A percentile compares a stretch with the other conserved stretches of the same genome.
Conservation (phyloP, 2,888 invertebrate species). For the Dolomedes plantarius region DNA sequence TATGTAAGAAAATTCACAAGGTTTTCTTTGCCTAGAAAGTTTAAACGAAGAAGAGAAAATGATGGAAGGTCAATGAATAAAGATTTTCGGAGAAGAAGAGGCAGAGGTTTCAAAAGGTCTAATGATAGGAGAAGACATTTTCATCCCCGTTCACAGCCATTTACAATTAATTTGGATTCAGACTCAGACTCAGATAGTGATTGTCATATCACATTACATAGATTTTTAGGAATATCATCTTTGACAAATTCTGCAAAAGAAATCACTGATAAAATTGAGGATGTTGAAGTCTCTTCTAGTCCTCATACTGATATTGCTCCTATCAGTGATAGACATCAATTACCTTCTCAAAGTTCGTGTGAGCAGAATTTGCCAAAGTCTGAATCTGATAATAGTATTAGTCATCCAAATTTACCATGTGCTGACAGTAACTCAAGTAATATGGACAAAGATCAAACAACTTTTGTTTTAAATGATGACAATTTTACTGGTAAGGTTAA, state of each 20-base stretch:
- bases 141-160: background rate
- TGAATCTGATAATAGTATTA: background rate
- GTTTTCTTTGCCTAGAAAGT: conserved; percentile 31
- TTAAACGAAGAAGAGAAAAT: background rate
- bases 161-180: background rate
- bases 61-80: background rate
- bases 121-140: background rate
- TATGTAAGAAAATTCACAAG: background rate
- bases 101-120: background rate
- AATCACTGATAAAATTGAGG: background rate
- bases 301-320: background rate
- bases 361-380: conserved; percentile 2
- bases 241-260: background rate
- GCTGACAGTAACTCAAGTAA: background rate
- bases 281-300: background rate
- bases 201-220: conserved; percentile 28
- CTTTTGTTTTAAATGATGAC: background rate
- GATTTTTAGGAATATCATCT: conserved; percentile 34
- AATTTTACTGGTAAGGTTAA: background rate
- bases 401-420: background rate
- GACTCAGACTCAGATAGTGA: conserved; percentile 44
- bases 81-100: background rate
- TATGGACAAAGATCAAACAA: background rate
- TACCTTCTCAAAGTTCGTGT: background rate
- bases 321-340: background rate